phyloP scores from a whole-genome alignment of 2,797 vertebrate species.

The Hybognathus amarus region DNA sequence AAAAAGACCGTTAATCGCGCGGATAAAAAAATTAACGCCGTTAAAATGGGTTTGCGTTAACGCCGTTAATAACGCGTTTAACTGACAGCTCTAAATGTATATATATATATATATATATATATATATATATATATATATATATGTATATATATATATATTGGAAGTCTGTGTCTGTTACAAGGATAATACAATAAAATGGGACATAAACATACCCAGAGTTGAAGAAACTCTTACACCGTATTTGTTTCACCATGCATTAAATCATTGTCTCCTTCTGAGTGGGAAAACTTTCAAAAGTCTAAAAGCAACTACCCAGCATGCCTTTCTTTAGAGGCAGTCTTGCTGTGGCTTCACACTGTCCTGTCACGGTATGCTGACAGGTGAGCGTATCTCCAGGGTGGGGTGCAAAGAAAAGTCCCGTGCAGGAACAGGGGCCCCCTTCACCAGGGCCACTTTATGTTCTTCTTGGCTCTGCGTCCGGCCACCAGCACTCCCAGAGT shows the following conservation, averaged over 20 bases:
- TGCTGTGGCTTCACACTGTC: neutral
- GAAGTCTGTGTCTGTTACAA: neutral
- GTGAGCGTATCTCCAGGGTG: constrained; percentile 43
- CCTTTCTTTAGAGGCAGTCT: neutral
- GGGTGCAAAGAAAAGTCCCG: constrained; percentile 1
- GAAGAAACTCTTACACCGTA: neutral
- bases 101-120: too few species aligned
- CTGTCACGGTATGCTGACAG: constrained; percentile 36
- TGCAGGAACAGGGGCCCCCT: constrained; percentile 28
- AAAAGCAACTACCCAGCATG: constrained; percentile 6
- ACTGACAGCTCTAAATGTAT: too few species aligned
- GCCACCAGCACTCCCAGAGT: constrained; percentile 42
- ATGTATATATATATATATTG: too few species aligned
- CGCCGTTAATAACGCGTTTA: too few species aligned
- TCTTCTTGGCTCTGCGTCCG: constrained; percentile 19
- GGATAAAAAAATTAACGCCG: too few species aligned
- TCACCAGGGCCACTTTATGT: constrained; percentile 21
- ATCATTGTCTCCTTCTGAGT: neutral
- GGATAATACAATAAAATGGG: neutral
- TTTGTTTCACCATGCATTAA: neutral
- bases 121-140: too few species aligned
- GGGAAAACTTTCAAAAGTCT: constrained; percentile 1
- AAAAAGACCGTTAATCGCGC: too few species aligned
- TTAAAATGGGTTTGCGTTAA: too few species aligned
- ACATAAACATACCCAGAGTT: neutral